Base-by-base conservation (phyloP, 2,113 vertebrate species). In the Rhodinocichla rosea region DNA sequence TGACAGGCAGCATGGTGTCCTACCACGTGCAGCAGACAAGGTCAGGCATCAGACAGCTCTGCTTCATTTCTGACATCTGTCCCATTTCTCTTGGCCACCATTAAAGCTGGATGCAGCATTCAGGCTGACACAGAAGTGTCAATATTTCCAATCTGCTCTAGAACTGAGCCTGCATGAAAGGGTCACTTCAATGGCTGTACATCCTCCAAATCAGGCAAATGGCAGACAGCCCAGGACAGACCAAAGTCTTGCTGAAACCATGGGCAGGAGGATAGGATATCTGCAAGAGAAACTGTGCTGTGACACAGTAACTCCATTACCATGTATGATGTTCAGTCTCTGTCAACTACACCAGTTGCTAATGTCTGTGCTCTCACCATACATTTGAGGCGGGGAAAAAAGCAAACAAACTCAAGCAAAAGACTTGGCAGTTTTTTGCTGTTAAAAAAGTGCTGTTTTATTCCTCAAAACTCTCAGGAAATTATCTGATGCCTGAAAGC, bases 51-150 rank as follows among this genome's bases (percentile, higher is more conserved):
- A 71, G 44, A 53, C 22, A 63, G 15, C 13, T 79, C 47, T 71
- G 19, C 20, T 39, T 64, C 19, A 68, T 44, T 90, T 50, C 71
- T 89, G 53, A n/a, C 45, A n/a, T 11, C 71, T 45, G 18, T 39
- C 49, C 20, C 45, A n/a, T 13, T 53, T 86, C 62, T 59, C 24
- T 8, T 9, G 53, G 63, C 32, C 2, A 2, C 57, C 0, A 0
- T 26, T 19, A 49, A 60, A 44, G 52, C 47, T 67, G 65, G 55
- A 26, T 32, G 39, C 35, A 74, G 69, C 22, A 40, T 24, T 2
- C 28, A 65, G 79, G 12, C 39, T 67, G 65, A 62, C 59, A n/a
- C 13, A 42, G 35, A 79, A 82, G 16, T 0, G 0, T 26, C 59
- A 69, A 0, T 60, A 64, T 80, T 89, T 76, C 63, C 57, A 40